Evolutionary conservation across 2,797 vertebrate species (phyloP), one percentile per base, ranked within the genome.

Genomic region (Pseudochirops corinnae): DNA sequence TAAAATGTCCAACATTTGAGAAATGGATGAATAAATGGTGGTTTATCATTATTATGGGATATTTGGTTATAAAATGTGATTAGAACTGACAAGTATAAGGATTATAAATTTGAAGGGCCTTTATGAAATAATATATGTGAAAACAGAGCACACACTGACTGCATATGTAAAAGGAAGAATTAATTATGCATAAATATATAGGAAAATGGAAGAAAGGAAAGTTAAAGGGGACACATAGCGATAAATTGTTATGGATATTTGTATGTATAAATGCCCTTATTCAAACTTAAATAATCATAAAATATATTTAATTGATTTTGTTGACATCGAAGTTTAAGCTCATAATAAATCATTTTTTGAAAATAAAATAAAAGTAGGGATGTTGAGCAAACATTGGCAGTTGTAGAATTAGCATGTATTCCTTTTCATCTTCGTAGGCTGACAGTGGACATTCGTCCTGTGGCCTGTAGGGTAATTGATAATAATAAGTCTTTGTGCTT

Each of bases 361-460:
- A 74, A 39, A 39, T 74, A 74, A 82, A 82, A 82, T 82, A 46
- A 87, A 82, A 87, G 39, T 87, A 26, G 74, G 39, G 3, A 46
- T 87, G 21, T 87, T 87, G 39, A 46, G 21, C 74, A 87, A 87
- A 90, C 50, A 91, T 56, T 87, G 55, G 94, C 56, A 95, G 55
- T 50, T 94, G 18, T 90, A 39, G 33, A 96, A 91, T 93, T 56
- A 93, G 62, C 91, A 10, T 1, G 67, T 53, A 12, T 91, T 94
- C 29, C 74, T 87, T 96, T 96, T 67, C 55, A 39, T 74, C 94
- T 96, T 55, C 55, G 33, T 74, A 39, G 24, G 24, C 93, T 94
- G 91, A 74, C 91, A 94, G 55, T 92, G 29, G 94, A 91, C 62
- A 60, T 53, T 93, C 96, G n/a, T 58, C 91, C 50, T 93, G 11